Evolutionary conservation across 2,888 invertebrate species (phyloP).

Genomic region (Acronicta alni): DNA sequence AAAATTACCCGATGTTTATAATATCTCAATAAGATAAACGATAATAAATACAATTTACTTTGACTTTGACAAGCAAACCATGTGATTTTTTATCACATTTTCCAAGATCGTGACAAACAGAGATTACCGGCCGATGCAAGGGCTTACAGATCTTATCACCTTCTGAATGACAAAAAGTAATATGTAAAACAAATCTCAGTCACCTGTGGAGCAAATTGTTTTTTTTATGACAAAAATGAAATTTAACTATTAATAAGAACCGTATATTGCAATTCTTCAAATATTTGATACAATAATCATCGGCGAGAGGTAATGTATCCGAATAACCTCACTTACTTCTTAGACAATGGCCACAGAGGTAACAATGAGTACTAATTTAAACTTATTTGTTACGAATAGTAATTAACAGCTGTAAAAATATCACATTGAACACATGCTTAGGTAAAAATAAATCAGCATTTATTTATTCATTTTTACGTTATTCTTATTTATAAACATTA

Average conservation of each 20-base stretch:
- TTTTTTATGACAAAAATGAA: too few species aligned
- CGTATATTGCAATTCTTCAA: neutral
- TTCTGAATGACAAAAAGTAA: constrained; percentile 7
- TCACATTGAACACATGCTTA: neutral
- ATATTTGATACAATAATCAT: neutral
- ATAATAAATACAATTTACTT: constrained; percentile 25
- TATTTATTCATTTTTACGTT: neutral
- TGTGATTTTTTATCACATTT: constrained; percentile 81
- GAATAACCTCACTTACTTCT: neutral
- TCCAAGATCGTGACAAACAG: constrained; percentile 74
- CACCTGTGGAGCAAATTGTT: neutral
- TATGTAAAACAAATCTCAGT: constrained; percentile 1
- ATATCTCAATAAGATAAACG: constrained; percentile 17
- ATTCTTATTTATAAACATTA: neutral
- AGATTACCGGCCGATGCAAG: constrained; percentile 71
- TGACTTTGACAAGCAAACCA: constrained; percentile 61
- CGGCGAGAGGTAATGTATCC: neutral
- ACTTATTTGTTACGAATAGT: neutral
- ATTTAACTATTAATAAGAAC: too few species aligned
- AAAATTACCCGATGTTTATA: constrained; percentile 7
- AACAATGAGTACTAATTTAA: constrained; percentile 17
- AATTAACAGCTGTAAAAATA: constrained; percentile 12
- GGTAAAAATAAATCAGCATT: neutral
- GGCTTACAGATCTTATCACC: constrained; percentile 45
- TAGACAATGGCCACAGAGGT: neutral